A percentile compares a stretch with the other conserved stretches of the same genome.
These are phyloP conservation scores for Taeniopygia guttata DNA, from an alignment of 2,797 vertebrate genomes.

Conservation along the genomic window DNA sequence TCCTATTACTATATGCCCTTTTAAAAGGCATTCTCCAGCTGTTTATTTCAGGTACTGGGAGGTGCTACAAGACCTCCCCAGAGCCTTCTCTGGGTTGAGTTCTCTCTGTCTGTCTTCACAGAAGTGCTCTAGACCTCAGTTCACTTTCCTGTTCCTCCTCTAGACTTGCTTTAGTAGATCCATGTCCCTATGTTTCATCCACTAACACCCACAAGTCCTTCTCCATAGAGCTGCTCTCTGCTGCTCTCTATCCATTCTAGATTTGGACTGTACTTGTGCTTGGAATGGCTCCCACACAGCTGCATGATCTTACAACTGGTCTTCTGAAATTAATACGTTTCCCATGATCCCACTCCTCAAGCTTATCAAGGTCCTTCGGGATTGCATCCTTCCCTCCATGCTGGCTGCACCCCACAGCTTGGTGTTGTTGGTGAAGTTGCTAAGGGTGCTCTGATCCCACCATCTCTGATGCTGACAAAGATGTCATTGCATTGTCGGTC, in stretches of 20 bases:
- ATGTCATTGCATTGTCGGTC: accelerated
- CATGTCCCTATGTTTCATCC: not conserved
- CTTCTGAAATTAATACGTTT: not conserved
- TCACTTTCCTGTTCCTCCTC: not conserved
- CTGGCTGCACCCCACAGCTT: not conserved
- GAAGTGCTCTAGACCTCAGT: not conserved
- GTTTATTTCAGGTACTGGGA: not conserved
- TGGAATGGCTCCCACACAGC: not conserved
- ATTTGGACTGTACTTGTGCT: not conserved
- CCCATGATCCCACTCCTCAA: not conserved
- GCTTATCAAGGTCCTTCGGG: not conserved
- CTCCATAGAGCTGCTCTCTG: not conserved
- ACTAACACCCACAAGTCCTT: not conserved
- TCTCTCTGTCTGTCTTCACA: not conserved
- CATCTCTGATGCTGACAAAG: not conserved
- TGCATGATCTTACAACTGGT: not conserved
- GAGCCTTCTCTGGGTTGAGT: not conserved
- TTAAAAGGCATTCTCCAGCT: not conserved
- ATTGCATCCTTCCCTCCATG: not conserved
- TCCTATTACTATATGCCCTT: accelerated
- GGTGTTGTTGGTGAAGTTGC: accelerated
- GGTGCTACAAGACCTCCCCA: not conserved
- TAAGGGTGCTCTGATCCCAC: not conserved
- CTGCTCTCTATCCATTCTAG: not conserved
- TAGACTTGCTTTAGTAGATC: not conserved